Evolutionary conservation across 1,140 invertebrate species (phyloP), one percentile per base, ranked within the genome.

Genomic region (Harlomillsia oculata): DNA sequence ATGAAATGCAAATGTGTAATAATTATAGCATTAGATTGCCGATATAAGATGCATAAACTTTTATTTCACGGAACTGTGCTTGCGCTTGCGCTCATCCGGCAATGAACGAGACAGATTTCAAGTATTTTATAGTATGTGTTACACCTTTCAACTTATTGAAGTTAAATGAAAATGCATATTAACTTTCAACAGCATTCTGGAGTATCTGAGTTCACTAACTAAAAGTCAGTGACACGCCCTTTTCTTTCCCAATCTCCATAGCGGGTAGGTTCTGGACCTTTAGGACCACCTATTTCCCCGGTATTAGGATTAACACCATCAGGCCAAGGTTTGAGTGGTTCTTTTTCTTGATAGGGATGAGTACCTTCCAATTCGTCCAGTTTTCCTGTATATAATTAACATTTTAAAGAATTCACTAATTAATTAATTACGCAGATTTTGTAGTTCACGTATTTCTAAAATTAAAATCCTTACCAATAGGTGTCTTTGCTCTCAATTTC

Each of bases 211-310:
- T n/a, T n/a, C n/a, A n/a, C n/a, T 3, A 30, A 30, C 30, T 79
- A 97, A 76, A 99, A 99, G 74, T 99, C 96, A 9, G 88, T 80
- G 13, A 96, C 91, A 69, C 95, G 77, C 54, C 97, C 97, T 75
- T 99, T 99, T 61, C 95, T 78, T 71, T 99, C 97, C 96, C 97
- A 99, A 76, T 99, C 97, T 4, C 95, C 96, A 75, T 96, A 99
- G 64, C 96, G 78, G 28, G 97, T 99, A 28, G 97, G 97, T 76
- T 99, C 96, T 2, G 94, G 96, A 20, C 97, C 97, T 68, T 79
- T 77, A 9, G 96, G 97, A 11, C 97, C 96, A 58, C 89, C 89
- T 54, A 90, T 74, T 77, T 98, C 94, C 14, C 93, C 96, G 18
- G 95, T 98, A 56, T 81, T 66, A 8, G 93, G 94, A 75, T 99